These are phyloP conservation scores for Heteromurus nitidus DNA, from an alignment of 2,888 invertebrate species.

Conservation along the genomic window DNA sequence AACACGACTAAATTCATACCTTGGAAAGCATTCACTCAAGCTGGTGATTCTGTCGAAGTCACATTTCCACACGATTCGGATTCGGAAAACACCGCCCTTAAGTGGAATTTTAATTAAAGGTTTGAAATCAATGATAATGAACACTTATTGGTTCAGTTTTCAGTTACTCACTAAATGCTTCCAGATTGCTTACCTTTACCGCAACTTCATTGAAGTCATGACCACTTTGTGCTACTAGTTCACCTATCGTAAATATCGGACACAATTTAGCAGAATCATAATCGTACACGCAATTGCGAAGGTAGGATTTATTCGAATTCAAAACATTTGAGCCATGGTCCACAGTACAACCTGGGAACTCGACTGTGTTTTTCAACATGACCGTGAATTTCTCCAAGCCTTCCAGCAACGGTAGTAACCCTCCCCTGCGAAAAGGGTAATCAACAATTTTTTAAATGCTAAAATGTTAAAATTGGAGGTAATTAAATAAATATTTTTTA, in stretches of 20 bases:
- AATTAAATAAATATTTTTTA: not conserved
- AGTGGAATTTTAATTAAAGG: not conserved
- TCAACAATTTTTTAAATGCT: no score
- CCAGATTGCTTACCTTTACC: constrained; percentile 7
- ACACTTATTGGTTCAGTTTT: not conserved
- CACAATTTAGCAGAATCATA: constrained; percentile 74
- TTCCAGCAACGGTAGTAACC: constrained; percentile 51
- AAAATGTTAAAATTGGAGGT: no score
- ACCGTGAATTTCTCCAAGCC: constrained; percentile 62
- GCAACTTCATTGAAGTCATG: constrained; percentile 74
- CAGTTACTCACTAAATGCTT: constrained; percentile 68
- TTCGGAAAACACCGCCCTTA: constrained; percentile 67
- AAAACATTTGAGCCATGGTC: constrained; percentile 74
- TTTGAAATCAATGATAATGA: not conserved
- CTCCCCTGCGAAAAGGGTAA: constrained; percentile 44
- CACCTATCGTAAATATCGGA: constrained; percentile 76
- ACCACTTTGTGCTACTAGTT: constrained; percentile 75
- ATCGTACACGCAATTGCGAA: constrained; percentile 69
- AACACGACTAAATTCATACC: constrained; percentile 76
- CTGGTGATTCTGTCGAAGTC: constrained; percentile 65
- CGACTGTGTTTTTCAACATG: constrained; percentile 65
- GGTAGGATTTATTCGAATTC: constrained; percentile 30
- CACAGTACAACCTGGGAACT: constrained; percentile 63
- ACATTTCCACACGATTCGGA: constrained; percentile 57
- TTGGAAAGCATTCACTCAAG: constrained; percentile 76